These are phyloP conservation scores for Cylloceria caligata DNA, from an alignment of 2,888 invertebrate genomes.

Conservation along the genomic window DNA sequence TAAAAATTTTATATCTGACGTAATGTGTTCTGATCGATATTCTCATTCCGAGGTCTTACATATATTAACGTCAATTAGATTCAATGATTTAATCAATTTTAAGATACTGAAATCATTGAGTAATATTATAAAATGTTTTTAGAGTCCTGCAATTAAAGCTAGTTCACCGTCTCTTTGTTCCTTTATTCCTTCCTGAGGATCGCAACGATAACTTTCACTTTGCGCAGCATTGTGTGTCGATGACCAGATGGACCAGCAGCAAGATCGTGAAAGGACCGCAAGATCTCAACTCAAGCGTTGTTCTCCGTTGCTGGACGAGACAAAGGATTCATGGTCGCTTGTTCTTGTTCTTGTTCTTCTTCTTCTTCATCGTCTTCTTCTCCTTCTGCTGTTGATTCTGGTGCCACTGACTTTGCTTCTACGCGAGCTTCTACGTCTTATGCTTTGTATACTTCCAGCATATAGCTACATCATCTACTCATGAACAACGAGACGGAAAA, in stretches of 20 bases:
- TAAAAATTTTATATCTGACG: no score
- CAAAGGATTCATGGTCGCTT: slow-evolving; percentile 65
- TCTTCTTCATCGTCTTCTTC: neutral
- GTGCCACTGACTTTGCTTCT: neutral
- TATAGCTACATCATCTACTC: neutral
- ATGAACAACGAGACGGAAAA: neutral
- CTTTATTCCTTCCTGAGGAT: slow-evolving; percentile 1
- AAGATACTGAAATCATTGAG: neutral
- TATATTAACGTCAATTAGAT: neutral
- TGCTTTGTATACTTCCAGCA: neutral
- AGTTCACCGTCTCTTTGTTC: neutral
- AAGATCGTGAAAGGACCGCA: slow-evolving; percentile 14
- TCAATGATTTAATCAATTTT: neutral
- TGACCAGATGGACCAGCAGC: slow-evolving; percentile 36
- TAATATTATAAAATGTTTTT: neutral
- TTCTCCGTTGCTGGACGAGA: slow-evolving; percentile 37
- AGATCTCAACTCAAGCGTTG: slow-evolving; percentile 51
- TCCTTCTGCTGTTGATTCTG: neutral
- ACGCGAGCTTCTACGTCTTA: neutral
- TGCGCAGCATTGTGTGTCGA: slow-evolving; percentile 27
- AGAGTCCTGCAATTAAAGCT: neutral
- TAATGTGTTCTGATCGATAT: no score
- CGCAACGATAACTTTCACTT: slow-evolving; percentile 50
- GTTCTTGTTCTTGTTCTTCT: slow-evolving; percentile 19
- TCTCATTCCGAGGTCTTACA: no score